Percentiles rank a stretch among this genome's conserved stretches.
Conservation (phyloP, 2,888 invertebrate species). For the Steromphala cineraria region DNA sequence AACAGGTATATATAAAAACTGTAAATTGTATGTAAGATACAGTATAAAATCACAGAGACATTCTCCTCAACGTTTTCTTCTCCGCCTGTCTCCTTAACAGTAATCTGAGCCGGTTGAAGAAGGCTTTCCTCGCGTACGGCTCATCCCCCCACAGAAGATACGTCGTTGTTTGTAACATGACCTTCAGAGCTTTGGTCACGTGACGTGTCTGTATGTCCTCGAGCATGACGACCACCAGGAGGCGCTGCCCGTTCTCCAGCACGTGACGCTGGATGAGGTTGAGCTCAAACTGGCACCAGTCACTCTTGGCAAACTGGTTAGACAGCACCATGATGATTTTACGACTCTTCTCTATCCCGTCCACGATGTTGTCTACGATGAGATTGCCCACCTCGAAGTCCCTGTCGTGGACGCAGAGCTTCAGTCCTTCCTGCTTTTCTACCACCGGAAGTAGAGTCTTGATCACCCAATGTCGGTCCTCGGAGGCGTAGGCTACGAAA, state of each 20-base stretch:
- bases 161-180: slow-evolving; percentile 83
- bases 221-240: slow-evolving; percentile 81
- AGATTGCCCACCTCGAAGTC: slow-evolving; percentile 84
- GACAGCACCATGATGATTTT: slow-evolving; percentile 82
- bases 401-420: slow-evolving; percentile 82
- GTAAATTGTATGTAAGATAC: too few relatives aligned
- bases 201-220: slow-evolving; percentile 81
- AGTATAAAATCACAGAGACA: too few relatives aligned
- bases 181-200: slow-evolving; percentile 81
- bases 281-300: slow-evolving; percentile 86
- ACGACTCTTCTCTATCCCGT: slow-evolving; percentile 82
- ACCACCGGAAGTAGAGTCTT: slow-evolving; percentile 81
- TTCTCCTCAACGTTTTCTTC: too few relatives aligned
- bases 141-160: slow-evolving; percentile 81
- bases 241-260: slow-evolving; percentile 78
- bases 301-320: slow-evolving; percentile 80
- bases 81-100: too few relatives aligned
- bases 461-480: slow-evolving; percentile 81
- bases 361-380: slow-evolving; percentile 83
- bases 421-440: slow-evolving; percentile 77
- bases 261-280: slow-evolving; percentile 81
- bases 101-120: slow-evolving; percentile 32
- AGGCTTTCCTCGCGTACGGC: slow-evolving; percentile 32
- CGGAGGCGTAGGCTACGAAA: slow-evolving; percentile 83
- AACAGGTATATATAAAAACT: too few relatives aligned